phyloP scores from a whole-genome alignment of 2,113 vertebrate genomes.

The Halichoerus grypus region DNA sequence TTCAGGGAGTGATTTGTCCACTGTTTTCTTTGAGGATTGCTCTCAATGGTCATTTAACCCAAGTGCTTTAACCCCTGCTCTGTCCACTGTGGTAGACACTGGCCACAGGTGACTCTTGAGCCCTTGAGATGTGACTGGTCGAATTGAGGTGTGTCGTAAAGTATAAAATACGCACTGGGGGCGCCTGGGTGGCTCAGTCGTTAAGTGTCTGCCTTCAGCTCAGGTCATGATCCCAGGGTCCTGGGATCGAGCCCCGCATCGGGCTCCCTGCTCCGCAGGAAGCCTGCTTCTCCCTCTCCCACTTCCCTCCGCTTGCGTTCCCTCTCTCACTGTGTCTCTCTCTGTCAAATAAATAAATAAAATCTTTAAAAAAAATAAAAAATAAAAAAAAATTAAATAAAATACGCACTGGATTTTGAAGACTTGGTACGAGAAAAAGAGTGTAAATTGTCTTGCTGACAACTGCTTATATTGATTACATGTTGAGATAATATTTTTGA shows the following conservation, averaged over 20 bases:
- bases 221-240: too few species aligned
- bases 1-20: neutral
- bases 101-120: neutral
- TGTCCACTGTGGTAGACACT: neutral
- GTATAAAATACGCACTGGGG: neutral
- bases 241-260: too few species aligned
- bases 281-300: too few species aligned
- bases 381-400: neutral
- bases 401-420: neutral
- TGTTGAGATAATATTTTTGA: neutral
- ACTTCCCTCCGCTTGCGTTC: too few species aligned
- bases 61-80: neutral
- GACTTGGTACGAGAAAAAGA: neutral
- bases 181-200: too few species aligned
- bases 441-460: neutral
- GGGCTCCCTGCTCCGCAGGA: too few species aligned
- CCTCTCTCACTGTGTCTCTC: too few species aligned
- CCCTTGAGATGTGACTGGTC: neutral
- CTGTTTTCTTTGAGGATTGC: neutral
- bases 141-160: neutral
- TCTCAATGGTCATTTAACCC: neutral
- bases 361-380: too few species aligned
- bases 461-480: neutral
- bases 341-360: too few species aligned
- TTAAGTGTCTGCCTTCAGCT: too few species aligned